Conservation (phyloP, 2,888 invertebrate genomes). For the Microplitis deprimator region DNA sequence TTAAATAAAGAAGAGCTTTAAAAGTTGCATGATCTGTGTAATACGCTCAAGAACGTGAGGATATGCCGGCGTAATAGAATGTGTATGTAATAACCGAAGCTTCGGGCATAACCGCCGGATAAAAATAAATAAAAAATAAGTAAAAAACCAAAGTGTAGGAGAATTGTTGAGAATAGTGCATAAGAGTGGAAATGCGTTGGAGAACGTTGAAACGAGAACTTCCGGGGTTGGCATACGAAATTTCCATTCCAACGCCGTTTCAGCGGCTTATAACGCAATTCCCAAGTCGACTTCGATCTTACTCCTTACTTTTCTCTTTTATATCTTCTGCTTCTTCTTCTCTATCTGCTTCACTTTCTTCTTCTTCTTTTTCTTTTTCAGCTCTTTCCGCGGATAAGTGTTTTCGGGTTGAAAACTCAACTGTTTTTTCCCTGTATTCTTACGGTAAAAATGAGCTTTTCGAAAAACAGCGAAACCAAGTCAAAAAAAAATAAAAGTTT, state of each 20-base stretch:
- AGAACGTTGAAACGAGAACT: constrained; percentile 38
- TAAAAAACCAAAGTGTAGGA: constrained; percentile 52
- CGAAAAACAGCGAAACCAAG: not conserved
- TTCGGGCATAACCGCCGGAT: constrained; percentile 34
- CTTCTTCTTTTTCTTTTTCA: constrained; percentile 48
- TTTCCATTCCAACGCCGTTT: constrained; percentile 41
- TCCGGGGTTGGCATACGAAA: constrained; percentile 43
- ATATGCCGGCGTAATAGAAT: constrained; percentile 63
- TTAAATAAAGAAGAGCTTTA: constrained; percentile 31
- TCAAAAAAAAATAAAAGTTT: constrained; percentile 7
- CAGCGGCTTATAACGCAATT: constrained; percentile 45
- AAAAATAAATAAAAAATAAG: constrained; percentile 43
- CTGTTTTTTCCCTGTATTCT: not conserved
- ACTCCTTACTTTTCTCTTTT: constrained; percentile 50
- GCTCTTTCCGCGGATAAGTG: constrained; percentile 42
- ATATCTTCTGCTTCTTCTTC: constrained; percentile 42
- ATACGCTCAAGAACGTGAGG: constrained; percentile 48
- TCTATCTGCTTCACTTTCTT: constrained; percentile 41
- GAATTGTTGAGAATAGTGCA: constrained; percentile 72
- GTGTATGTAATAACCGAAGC: constrained; percentile 62
- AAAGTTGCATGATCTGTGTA: constrained; percentile 43
- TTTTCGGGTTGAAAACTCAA: not conserved
- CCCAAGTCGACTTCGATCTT: constrained; percentile 51
- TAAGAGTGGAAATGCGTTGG: constrained; percentile 34
- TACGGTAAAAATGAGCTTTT: constrained; percentile 39